Base-by-base conservation (phyloP, 2,797 vertebrate genomes). In the Paguma larvata region DNA sequence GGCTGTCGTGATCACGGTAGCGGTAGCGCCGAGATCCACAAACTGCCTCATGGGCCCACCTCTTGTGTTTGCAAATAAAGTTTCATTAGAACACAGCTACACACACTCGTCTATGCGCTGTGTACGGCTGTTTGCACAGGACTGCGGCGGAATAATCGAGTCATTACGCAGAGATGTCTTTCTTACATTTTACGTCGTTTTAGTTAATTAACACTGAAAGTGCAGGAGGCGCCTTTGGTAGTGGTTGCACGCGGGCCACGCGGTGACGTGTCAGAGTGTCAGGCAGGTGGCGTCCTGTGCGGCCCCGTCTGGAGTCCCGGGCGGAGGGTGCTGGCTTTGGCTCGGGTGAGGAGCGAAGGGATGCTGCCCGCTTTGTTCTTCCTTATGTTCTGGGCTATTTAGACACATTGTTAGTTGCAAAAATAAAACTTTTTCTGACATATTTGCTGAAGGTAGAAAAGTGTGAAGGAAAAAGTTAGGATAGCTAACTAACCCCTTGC, bases 11-110 rank as follows among this genome's bases (percentile, higher is more conserved):
- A 21, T 23, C 77, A 53, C 2, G 5, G 6, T 27, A 7, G 30
- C 19, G 3, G 30, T 18, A 7, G 18, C 21, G 16, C 1, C 1
- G 23, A 63, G 48, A 4, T 8, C 34, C 3, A 12, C 75, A 15
- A 0, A 3, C 19, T 1, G 2, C 32, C n/a, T 8, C 4, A 0
- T 1, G 46, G 51, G 13, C 18, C 56, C 5, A 0, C 56, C 3
- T 65, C 56, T 32, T 38, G 68, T 65, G 73, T 89, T 53, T 65
- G 30, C 83, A 44, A 72, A 23, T 89, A 46, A 87, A 87, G 92
- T 80, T 87, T 87, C 62, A 93, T 62, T 70, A 73, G 73, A 18
- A 59, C 38, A 70, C 16, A 30, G 51, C 32, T 0, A 2, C 6
- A 5, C 44, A 9, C 10, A 0, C 56, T 46, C 9, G 2, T 62